These are phyloP conservation scores for Drosophila monieri DNA, from an alignment of 2,888 invertebrate genomes.

Conservation along the genomic window DNA sequence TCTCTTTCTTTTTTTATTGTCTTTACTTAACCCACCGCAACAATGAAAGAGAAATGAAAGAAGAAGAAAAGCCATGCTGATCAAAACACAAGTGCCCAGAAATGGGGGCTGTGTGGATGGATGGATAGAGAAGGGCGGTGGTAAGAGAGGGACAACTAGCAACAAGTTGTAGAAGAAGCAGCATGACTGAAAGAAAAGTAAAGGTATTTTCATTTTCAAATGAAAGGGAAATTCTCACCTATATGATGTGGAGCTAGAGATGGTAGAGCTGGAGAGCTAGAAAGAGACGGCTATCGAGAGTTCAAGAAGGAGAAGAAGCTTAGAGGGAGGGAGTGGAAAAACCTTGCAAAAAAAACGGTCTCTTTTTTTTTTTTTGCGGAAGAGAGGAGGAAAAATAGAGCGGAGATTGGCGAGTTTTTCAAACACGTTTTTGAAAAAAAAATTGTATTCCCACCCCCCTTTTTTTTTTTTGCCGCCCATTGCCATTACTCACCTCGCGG, in stretches of 20 bases:
- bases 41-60: slow-evolving; percentile 23
- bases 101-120: neutral
- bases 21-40: slow-evolving; percentile 42
- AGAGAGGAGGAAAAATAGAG: slow-evolving; percentile 2
- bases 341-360: slow-evolving; percentile 53
- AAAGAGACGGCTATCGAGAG: slow-evolving; percentile 18
- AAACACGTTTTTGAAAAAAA: slow-evolving; percentile 53
- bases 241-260: slow-evolving; percentile 48
- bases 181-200: slow-evolving; percentile 65
- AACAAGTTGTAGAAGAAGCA: slow-evolving; percentile 9
- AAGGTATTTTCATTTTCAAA: slow-evolving; percentile 82
- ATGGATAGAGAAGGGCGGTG: neutral
- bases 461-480: slow-evolving; percentile 11
- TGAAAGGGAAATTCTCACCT: slow-evolving; percentile 82
- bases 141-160: neutral
- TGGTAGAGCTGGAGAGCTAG: slow-evolving; percentile 4
- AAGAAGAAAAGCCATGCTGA: slow-evolving; percentile 13
- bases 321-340: slow-evolving; percentile 14
- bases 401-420: slow-evolving; percentile 35
- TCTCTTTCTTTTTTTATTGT: slow-evolving; percentile 10
- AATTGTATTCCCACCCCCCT: slow-evolving; percentile 4
- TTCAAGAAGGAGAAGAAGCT: slow-evolving; percentile 3
- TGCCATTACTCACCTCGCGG: slow-evolving; percentile 18
- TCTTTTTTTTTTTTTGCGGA: too few relatives aligned
- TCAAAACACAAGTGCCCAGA: slow-evolving; percentile 30